Evolutionary conservation across 2,888 invertebrate species (phyloP), one percentile per base, ranked within the genome.

Genomic region (Hypomecis punctinalis): DNA sequence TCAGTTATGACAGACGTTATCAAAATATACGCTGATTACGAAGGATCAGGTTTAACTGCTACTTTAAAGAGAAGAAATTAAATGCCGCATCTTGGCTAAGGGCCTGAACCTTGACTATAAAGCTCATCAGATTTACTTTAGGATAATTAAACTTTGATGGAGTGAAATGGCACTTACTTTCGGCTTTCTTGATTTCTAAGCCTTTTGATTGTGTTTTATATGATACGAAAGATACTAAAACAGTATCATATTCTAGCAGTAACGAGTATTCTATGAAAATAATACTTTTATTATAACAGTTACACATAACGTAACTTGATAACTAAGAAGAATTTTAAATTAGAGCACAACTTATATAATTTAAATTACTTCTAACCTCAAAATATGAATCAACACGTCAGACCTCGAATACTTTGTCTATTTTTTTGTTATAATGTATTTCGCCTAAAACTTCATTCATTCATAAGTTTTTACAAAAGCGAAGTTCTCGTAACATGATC

Each of bases 401-500:
- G 23, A 23, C 23, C 3, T 23, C 23, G 23, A 23, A 23, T 23
- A 23, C 23, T 23, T 23, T 23, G 3, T 23, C 13, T 11, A 45
- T 45, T 37, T 51, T n/a, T 9, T 11, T 39, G 33, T 53, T 53
- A 40, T 47, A 7, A 36, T 5, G 43, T 45, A 8, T 23, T 36
- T 51, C 9, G 4, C 9, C n/a, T 36, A 54, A 47, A 55, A 35
- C 42, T 36, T 35, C 39, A 23, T 69, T 37, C 81, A 80, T 81
- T 81, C 78, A 79, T 77, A 74, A 74, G 49, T 73, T 73, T 69
- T 60, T 76, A 74, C 70, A 73, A 72, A 73, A 76, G 72, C 66
- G 58, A 57, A 63, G 64, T 64, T 69, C 63, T 63, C 56, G 70
- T 68, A 71, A 67, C 72, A 70, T 73, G 69, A 80, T 82, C 84